Percentiles rank a stretch among this genome's conserved stretches.
Evolutionary conservation across 2,797 vertebrate genomes (phyloP).

Genomic region (Myotis myotis): DNA sequence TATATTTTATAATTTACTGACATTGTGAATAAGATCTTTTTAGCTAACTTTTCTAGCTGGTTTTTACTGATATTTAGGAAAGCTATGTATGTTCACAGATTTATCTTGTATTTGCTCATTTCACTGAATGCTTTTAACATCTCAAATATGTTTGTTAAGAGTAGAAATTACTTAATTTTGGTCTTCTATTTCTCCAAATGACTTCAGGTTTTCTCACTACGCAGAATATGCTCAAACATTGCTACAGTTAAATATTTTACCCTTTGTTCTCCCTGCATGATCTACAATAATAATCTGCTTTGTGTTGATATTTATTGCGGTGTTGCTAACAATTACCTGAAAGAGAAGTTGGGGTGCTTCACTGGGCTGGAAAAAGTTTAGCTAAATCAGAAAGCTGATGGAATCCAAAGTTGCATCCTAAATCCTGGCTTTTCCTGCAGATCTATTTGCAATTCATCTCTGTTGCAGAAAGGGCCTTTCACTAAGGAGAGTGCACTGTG

Average conservation of each 20-base stretch:
- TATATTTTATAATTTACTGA: neutral
- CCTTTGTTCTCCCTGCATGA: no score
- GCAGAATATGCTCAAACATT: no score
- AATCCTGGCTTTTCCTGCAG: neutral
- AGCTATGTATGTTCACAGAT: neutral
- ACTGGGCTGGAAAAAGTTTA: no score
- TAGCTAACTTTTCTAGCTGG: neutral
- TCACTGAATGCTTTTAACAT: neutral
- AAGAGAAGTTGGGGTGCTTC: no score
- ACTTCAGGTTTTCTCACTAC: no score
- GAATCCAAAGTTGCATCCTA: neutral
- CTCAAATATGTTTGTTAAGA: neutral
- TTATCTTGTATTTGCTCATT: neutral
- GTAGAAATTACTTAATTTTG: neutral
- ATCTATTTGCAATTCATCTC: constrained; percentile 12
- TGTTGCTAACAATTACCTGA: no score
- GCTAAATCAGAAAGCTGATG: neutral
- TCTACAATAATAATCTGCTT: no score
- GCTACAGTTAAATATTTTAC: no score
- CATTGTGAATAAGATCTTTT: neutral
- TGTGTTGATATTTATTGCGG: no score
- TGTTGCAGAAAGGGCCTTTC: neutral
- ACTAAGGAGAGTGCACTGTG: neutral
- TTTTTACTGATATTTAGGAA: neutral
- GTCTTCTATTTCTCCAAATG: neutral